Percentiles rank a stretch among this genome's conserved stretches.
These are phyloP conservation scores for Lapara coniferarum DNA, from an alignment of 2,888 invertebrate genomes.

Conservation along the genomic window DNA sequence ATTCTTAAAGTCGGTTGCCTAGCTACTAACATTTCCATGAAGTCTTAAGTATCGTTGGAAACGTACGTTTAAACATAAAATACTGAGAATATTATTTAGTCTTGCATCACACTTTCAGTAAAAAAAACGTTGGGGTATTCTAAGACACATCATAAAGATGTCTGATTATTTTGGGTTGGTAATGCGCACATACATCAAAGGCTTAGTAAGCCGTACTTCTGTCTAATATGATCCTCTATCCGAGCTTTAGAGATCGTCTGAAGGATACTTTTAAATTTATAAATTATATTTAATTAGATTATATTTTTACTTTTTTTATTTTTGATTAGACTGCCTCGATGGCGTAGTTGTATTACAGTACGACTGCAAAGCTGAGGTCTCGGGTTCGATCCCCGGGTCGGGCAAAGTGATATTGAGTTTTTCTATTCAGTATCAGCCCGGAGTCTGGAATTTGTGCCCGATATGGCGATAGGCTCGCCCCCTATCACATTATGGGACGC, in stretches of 20 bases:
- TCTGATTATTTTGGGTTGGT: constrained; percentile 23
- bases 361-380: no score
- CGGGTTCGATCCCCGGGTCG: no score
- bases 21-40: background rate
- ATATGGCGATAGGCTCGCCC: no score
- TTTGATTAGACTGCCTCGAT: no score
- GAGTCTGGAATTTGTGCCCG: no score
- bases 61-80: background rate
- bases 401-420: no score
- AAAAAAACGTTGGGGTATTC: constrained; percentile 12
- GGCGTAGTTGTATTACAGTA: no score
- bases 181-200: constrained; percentile 24
- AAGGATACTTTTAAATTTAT: no score
- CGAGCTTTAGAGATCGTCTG: constrained; percentile 11
- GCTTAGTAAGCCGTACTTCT: constrained; percentile 18
- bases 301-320: no score
- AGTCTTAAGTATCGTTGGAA: background rate
- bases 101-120: constrained; percentile 5
- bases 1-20: background rate
- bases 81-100: constrained; percentile 7
- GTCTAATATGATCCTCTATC: constrained; percentile 2
- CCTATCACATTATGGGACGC: no score
- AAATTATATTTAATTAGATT: no score
- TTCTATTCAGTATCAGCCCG: no score
- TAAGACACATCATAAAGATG: constrained; percentile 4